Percentiles rank a stretch among this genome's conserved stretches.
Conservation (phyloP, 1,140 invertebrate genomes). For the Dinoponera quadriceps region DNA sequence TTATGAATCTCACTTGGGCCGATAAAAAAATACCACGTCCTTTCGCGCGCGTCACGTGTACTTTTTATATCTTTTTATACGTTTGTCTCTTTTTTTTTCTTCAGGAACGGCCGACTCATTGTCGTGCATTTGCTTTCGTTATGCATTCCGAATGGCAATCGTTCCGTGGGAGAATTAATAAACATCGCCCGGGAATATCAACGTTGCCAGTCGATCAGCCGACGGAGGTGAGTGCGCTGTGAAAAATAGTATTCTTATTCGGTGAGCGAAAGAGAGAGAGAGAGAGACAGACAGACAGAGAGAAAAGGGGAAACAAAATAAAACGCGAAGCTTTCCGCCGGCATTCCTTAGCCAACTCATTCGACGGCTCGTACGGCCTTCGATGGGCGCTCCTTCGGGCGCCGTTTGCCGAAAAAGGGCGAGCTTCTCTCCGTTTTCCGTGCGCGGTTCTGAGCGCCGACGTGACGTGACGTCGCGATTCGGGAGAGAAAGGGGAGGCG, state of each 20-base stretch:
- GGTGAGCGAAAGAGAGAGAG: neutral
- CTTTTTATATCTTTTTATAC: no score
- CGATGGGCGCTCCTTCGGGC: neutral
- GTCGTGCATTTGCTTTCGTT: no score
- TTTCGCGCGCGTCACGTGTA: no score
- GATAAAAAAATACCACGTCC: no score
- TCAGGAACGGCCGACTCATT: no score
- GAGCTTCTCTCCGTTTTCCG: neutral
- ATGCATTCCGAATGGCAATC: no score
- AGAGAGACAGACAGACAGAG: neutral
- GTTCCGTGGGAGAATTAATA: no score
- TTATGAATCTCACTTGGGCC: neutral
- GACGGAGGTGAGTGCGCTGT: neutral
- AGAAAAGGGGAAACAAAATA: neutral
- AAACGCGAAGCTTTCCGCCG: no score
- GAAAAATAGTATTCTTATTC: neutral
- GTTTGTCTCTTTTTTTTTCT: no score
- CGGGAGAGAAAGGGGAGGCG: neutral
- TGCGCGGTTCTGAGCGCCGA: neutral
- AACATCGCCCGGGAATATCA: no score
- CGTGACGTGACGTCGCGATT: conserved; percentile 19
- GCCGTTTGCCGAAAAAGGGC: neutral
- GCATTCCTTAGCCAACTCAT: neutral
- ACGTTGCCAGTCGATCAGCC: no score
- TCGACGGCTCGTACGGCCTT: neutral